Conservation (phyloP, 2,888 invertebrate genomes). For the Nysson spinosus region DNA sequence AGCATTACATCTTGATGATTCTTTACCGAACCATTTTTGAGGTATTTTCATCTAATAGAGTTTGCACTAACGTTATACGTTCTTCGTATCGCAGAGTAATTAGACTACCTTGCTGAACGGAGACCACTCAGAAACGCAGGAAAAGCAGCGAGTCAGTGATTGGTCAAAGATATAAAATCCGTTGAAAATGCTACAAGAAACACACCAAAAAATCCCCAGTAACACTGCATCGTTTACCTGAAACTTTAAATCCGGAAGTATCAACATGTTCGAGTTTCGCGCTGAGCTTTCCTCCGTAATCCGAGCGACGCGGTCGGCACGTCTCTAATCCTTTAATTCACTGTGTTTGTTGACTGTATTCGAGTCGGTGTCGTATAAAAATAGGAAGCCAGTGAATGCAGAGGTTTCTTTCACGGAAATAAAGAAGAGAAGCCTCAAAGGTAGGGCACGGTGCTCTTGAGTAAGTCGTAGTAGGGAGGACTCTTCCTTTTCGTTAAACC, state of each 20-base stretch:
- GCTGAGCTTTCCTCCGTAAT: neutral
- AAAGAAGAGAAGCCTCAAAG: neutral
- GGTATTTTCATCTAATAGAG: too few relatives aligned
- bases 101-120: too few relatives aligned
- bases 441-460: neutral
- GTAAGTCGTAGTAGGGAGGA: neutral
- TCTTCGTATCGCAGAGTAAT: too few relatives aligned
- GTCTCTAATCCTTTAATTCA: too few relatives aligned
- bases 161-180: neutral
- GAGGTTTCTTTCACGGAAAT: neutral
- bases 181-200: neutral
- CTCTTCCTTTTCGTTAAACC: too few relatives aligned
- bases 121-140: too few relatives aligned
- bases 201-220: neutral
- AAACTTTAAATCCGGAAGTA: conserved; percentile 74
- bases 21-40: too few relatives aligned
- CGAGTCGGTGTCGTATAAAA: neutral
- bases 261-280: conserved; percentile 65
- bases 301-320: neutral
- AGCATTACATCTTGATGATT: too few relatives aligned
- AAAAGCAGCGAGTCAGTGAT: too few relatives aligned
- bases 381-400: conserved; percentile 1
- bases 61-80: too few relatives aligned
- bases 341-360: too few relatives aligned
- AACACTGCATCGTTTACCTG: too few relatives aligned